Percentiles rank a stretch among this genome's conserved stretches.
These are phyloP conservation scores for Hypothenemus hampei DNA, from an alignment of 1,140 invertebrate species.

Conservation along the genomic window DNA sequence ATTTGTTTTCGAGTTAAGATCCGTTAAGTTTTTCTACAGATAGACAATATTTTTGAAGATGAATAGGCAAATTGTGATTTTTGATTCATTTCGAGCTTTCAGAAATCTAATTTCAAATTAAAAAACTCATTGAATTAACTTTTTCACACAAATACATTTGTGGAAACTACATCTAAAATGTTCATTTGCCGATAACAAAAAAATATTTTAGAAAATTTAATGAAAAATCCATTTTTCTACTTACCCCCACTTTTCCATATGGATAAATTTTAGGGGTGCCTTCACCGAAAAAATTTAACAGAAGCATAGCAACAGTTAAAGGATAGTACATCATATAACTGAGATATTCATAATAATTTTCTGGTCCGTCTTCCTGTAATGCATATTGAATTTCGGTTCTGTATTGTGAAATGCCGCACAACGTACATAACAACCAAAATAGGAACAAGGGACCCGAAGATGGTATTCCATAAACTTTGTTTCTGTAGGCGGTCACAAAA, in stretches of 20 bases:
- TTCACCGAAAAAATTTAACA: conserved; percentile 82
- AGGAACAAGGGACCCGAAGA: conserved; percentile 82
- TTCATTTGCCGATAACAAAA: no score
- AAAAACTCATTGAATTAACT: not conserved
- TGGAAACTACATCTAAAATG: no score
- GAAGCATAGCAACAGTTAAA: conserved; percentile 62
- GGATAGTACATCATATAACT: conserved; percentile 80
- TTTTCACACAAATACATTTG: not conserved
- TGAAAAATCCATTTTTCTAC: conserved; percentile 17
- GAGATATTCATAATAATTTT: conserved; percentile 59
- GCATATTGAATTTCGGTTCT: conserved; percentile 57
- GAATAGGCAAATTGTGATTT: no score
- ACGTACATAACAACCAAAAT: conserved; percentile 74
- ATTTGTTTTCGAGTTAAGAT: no score
- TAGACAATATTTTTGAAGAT: no score
- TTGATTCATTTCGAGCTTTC: no score
- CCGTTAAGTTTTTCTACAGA: no score
- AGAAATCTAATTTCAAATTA: no score
- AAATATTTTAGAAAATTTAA: no score
- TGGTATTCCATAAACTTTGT: conserved; percentile 74
- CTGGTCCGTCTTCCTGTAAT: conserved; percentile 35
- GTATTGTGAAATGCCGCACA: conserved; percentile 69
- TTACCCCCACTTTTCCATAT: conserved; percentile 62
- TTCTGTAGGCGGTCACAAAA: conserved; percentile 64
- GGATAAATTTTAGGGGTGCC: conserved; percentile 61